These are phyloP conservation scores for Sphaeridia pumilis DNA, from an alignment of 2,888 invertebrate species.

Conservation along the genomic window DNA sequence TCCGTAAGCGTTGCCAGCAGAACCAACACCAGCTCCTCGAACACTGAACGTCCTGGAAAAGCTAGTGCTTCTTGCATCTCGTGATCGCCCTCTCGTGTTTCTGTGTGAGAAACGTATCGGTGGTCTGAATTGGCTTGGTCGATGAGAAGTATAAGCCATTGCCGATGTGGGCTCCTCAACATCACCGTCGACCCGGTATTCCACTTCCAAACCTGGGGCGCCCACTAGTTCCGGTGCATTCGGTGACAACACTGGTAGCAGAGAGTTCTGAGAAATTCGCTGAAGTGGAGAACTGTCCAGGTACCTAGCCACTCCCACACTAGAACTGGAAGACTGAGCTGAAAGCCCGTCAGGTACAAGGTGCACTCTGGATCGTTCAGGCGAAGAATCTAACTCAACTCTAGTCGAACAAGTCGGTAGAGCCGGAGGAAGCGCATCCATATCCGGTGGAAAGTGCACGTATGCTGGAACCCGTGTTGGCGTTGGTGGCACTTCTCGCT, in stretches of 20 bases:
- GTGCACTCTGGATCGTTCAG: no score
- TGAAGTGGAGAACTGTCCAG: no score
- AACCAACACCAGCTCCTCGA: constrained; percentile 2
- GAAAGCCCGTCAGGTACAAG: no score
- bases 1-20: constrained; percentile 6
- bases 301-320: no score
- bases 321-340: no score
- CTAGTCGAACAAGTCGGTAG: no score
- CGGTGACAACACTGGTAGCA: background rate
- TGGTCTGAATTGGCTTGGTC: no score
- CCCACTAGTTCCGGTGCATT: background rate
- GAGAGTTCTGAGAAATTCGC: background rate
- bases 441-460: no score
- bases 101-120: background rate
- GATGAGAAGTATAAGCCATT: background rate
- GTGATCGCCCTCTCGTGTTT: background rate
- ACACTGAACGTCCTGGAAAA: background rate
- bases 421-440: no score
- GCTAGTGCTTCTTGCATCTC: background rate
- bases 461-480: no score
- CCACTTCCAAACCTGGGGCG: background rate
- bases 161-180: background rate
- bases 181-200: background rate
- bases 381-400: no score
- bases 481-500: constrained; percentile 16